Evolutionary conservation across 2,888 invertebrate genomes (phyloP), one percentile per base, ranked within the genome.

Genomic region (Sepiola atlantica): DNA sequence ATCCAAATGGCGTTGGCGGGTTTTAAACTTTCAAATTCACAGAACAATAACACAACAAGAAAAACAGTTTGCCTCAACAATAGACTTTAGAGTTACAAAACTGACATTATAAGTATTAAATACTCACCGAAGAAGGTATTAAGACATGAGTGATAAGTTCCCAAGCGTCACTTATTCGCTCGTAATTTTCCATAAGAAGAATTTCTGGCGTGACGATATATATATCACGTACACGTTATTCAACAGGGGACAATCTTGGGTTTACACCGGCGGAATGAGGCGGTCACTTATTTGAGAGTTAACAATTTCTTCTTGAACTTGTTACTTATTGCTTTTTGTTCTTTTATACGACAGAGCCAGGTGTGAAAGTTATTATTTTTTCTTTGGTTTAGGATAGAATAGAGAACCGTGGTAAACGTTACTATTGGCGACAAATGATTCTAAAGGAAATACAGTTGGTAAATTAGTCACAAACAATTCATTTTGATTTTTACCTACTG

Each of bases 151-250:
- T 95, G n/a, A 96, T 95, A 91, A 95, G 94, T 90, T 94, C 94
- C 96, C 96, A 96, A 61, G 96, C 95, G 54, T 94, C 94, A 94
- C 95, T 96, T 32, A 96, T 93, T 55, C 91, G 93, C n/a, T 96
- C 96, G 93, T 95, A 94, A 95, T 95, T 95, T 94, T 95, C 96
- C 96, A 96, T 96, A 96, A 96, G n/a, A n/a, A 77, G n/a, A n/a
- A 77, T 77, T 77, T 77, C 77, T 77, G 77, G 77, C 32, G n/a
- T n/a, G n/a, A 77, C 77, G 28, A 28, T 77, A 12, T 28, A n/a
- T 45, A 45, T 45, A 45, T 45, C 4, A 77, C n/a, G n/a, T n/a
- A n/a, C 77, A 16, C 32, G n/a, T 77, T 32, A 32, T 32, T n/a
- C 14, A 32, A 77, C 32, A 1, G n/a, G 77, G 18, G 32, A 32